phyloP scores from a whole-genome alignment of 2,888 invertebrate genomes.

The Thecophora atra region DNA sequence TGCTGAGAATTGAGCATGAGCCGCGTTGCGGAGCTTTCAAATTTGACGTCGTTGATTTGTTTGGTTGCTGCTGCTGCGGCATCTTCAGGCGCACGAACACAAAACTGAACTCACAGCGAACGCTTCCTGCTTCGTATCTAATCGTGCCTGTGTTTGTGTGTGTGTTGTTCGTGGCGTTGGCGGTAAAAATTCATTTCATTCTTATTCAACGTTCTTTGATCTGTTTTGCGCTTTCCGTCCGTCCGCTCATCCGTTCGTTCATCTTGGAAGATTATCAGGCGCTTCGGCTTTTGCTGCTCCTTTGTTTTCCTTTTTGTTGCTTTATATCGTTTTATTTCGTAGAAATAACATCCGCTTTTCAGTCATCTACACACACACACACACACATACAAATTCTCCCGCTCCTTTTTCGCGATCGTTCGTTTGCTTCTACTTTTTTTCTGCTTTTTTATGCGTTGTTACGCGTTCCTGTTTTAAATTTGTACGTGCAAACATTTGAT shows the following conservation, averaged over 20 bases:
- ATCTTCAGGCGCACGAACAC: conserved; percentile 11
- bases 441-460: conserved; percentile 12
- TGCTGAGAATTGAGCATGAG: not conserved
- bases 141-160: conserved; percentile 2
- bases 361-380: not conserved
- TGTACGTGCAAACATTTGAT: conserved; percentile 41
- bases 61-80: conserved; percentile 7
- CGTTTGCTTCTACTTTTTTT: conserved; percentile 7
- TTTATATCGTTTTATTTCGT: conserved; percentile 5
- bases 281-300: conserved; percentile 4
- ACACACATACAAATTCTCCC: not conserved
- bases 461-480: conserved; percentile 27
- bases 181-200: conserved; percentile 31
- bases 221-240: conserved; percentile 24
- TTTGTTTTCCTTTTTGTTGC: not conserved
- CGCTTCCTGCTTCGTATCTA: conserved; percentile 23
- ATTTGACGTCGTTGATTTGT: conserved; percentile 12
- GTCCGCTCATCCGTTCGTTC: conserved; percentile 14
- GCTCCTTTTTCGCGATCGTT: not conserved
- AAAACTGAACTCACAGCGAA: not conserved
- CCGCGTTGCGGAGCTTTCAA: conserved; percentile 6
- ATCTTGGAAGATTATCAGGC: conserved; percentile 5
- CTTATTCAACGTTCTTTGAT: conserved; percentile 27
- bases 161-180: conserved; percentile 28
- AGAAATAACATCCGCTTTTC: not conserved